Evolutionary conservation across 2,113 vertebrate genomes (phyloP), one percentile per base, ranked within the genome.

Genomic region (Nibea albiflora): DNA sequence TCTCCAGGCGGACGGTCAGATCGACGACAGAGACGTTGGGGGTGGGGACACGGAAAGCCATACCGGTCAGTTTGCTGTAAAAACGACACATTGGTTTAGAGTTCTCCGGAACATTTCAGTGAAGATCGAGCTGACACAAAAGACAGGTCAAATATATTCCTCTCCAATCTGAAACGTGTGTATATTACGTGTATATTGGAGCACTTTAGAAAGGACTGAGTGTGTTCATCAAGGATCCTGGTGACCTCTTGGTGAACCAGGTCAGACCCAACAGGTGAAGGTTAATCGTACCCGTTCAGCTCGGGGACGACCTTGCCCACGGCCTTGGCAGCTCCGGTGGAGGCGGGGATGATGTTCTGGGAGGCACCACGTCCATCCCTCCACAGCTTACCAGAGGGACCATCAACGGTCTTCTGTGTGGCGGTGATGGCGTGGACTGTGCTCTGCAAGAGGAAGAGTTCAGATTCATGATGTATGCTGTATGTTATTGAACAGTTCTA

Each of bases 31-130:
- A 98, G 50, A 98, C 97, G 0, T 98, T 98, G 80, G 96, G 95
- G 22, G 96, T 97, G 52, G 97, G 97, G 64, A 98, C 97, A 71
- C 97, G 96, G 96, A 98, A 98, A 71, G 97, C 97, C 97, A 98
- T 98, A 68, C 97, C 97, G 10, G 97, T 98, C 67, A 97, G 93
- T 85, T 98, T 98, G 65, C 97, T 97, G 57, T 57, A 12, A 68
- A 6, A 31, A 63, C 4, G 6, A 62, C 57, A 50, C 46, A n/a
- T 68, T 15, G 3, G 14, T n/a, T 2, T 11, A 10, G 28, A 28
- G 28, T 31, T 31, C 4, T 31, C 28, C 28, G 0, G 28, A 5
- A 35, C 35, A 39, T 39, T 39, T 39, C 28, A 31, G 3, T 31
- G 28, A 31, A 42, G 42, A 42, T 42, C 42, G 5, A 42, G 42